Base-by-base conservation (phyloP, 2,888 invertebrate genomes). In the Lasius fuliginosus region DNA sequence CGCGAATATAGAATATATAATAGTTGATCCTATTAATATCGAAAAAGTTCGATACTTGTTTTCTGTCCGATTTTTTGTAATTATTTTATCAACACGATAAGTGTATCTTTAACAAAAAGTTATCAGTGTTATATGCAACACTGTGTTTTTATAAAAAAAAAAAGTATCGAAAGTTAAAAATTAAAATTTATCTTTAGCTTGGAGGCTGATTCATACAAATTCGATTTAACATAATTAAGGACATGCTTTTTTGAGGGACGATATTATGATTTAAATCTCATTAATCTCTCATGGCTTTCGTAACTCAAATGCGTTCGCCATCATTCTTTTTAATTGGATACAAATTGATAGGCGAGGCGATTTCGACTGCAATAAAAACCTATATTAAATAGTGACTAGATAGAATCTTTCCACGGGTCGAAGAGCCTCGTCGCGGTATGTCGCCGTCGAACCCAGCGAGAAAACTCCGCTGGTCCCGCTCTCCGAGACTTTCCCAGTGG, bases 401-500 rank as follows among this genome's bases (percentile, higher is more conserved):
- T 27, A 23, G 60, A 69, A 60, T 69, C n/a, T 53, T 53, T n/a
- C 23, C 11, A 60, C 8, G 15, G 15, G 33, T 56, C 42, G 79
- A 33, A 18, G 56, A 79, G 40, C 77, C 69, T 67, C 82, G 67
- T 40, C 42, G 82, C 62, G 77, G 27, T 65, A 65, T 53, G 74
- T 36, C 33, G 62, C 40, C 79, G 79, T 30, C 40, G 81, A 36
- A 3, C 36, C 74, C 67, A 75, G 85, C 82, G 83, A 69, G 56
- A 68, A 84, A 82, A 83, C 79, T 74, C 53, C 53, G 49, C 79
- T 73, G 40, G 27, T 46, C 30, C 60, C 65, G 49, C 73, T 83
- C 83, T 88, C 87, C 90, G 90, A 88, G 88, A 88, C 88, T 91
- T 91, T 92, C 91, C 90, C 92, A 88, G 91, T 89, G 91, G 88